These are phyloP conservation scores for Drosophila nigricruria DNA, from an alignment of 2,888 invertebrate species.

Conservation along the genomic window DNA sequence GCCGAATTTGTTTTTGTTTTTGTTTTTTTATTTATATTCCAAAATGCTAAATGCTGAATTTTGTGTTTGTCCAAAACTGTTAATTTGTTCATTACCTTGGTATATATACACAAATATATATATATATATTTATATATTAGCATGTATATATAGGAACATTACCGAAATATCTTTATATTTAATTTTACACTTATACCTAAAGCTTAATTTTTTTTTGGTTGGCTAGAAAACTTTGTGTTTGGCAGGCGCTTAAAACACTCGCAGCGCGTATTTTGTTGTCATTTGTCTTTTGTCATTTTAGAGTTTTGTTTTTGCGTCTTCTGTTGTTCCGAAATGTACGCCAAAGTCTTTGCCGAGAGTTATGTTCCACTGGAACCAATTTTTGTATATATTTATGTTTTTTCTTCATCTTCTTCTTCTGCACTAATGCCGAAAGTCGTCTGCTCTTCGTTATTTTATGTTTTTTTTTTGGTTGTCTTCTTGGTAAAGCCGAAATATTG, in stretches of 20 bases:
- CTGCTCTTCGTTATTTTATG: conserved; percentile 17
- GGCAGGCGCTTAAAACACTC: conserved; percentile 45
- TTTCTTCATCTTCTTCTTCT: conserved; percentile 32
- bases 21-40: conserved; percentile 37
- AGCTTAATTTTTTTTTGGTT: conserved; percentile 41
- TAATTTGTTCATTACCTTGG: conserved; percentile 58
- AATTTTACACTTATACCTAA: conserved; percentile 84
- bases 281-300: conserved; percentile 47
- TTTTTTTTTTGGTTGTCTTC: conserved; percentile 23
- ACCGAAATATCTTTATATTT: conserved; percentile 83
- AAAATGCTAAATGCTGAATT: conserved; percentile 76
- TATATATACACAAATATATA: conserved; percentile 40
- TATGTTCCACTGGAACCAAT: conserved; percentile 32
- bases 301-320: conserved; percentile 44
- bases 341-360: conserved; percentile 77
- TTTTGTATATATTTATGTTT: conserved; percentile 26
- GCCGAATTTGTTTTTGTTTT: conserved; percentile 41
- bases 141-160: conserved; percentile 84
- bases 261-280: conserved; percentile 66
- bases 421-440: conserved; percentile 72
- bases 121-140: conserved; percentile 42
- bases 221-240: conserved; percentile 30
- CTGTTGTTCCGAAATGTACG: conserved; percentile 72
- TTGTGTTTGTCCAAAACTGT: conserved; percentile 56
- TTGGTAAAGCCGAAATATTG: conserved; percentile 65